These are phyloP conservation scores for Petrocephalus sullivani DNA, from an alignment of 2,797 vertebrate species.

Conservation along the genomic window DNA sequence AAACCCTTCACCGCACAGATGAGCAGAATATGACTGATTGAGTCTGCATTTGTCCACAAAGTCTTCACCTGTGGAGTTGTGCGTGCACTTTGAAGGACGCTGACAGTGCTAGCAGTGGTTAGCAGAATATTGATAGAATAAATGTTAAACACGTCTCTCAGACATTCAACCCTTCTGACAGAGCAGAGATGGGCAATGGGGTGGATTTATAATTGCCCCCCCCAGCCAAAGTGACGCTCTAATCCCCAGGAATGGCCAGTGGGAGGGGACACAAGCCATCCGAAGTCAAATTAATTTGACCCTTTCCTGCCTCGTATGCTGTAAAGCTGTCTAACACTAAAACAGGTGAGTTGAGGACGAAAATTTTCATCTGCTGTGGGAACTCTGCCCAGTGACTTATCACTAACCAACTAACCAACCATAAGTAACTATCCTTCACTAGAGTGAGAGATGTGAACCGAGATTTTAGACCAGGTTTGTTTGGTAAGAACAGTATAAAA, in stretches of 20 bases:
- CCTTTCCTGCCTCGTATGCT: slow-evolving; percentile 37
- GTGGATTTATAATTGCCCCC: slow-evolving; percentile 68
- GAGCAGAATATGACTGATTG: slow-evolving; percentile 41
- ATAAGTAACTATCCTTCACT: neutral
- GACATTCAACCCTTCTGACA: slow-evolving; percentile 68
- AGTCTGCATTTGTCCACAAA: slow-evolving; percentile 38
- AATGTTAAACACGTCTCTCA: slow-evolving; percentile 62
- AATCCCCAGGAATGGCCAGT: slow-evolving; percentile 52
- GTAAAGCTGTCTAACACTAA: neutral
- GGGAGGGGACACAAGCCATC: slow-evolving; percentile 60
- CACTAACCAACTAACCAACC: neutral
- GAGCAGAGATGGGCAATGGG: slow-evolving; percentile 60
- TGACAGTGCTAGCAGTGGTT: slow-evolving; percentile 49
- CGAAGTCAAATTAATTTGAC: slow-evolving; percentile 61
- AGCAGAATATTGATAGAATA: slow-evolving; percentile 50
- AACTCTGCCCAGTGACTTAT: neutral
- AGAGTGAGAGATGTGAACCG: neutral
- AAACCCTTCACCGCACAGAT: slow-evolving; percentile 46
- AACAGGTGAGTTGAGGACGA: neutral
- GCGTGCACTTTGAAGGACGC: slow-evolving; percentile 41
- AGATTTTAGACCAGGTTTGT: neutral
- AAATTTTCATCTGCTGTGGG: neutral
- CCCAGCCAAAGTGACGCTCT: slow-evolving; percentile 62
- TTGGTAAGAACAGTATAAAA: neutral
- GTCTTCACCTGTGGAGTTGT: slow-evolving; percentile 36